These are phyloP conservation scores for Tetrapedia diversipes DNA, from an alignment of 2,888 invertebrate species.

Conservation along the genomic window DNA sequence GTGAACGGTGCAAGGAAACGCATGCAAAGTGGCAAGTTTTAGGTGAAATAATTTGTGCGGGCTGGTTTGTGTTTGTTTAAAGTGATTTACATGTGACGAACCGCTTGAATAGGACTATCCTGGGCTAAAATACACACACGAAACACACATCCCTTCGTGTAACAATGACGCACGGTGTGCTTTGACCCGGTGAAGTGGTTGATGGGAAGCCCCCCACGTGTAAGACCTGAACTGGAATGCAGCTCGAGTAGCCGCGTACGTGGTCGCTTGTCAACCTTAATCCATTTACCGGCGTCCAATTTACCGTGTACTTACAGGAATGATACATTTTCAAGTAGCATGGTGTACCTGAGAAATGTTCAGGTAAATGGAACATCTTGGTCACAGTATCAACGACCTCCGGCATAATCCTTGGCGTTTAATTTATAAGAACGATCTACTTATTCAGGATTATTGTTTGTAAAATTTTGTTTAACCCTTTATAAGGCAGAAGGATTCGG, in stretches of 20 bases:
- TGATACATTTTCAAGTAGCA: background rate
- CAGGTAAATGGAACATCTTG: background rate
- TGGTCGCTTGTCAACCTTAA: constrained; percentile 56
- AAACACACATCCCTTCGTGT: constrained; percentile 22
- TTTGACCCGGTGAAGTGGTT: constrained; percentile 50
- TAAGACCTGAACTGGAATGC: constrained; percentile 57
- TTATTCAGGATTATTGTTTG: too few relatives aligned
- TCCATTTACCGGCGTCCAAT: constrained; percentile 49
- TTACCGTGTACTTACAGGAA: constrained; percentile 29
- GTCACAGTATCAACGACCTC: background rate
- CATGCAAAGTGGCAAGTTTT: background rate
- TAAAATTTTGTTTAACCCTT: too few relatives aligned
- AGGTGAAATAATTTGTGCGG: background rate
- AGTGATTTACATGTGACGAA: background rate
- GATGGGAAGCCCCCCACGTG: constrained; percentile 52
- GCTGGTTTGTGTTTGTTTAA: background rate
- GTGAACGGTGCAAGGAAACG: too few relatives aligned
- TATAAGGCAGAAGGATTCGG: too few relatives aligned
- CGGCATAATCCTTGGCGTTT: background rate
- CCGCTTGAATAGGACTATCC: background rate
- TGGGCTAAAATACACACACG: background rate
- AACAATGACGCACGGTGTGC: constrained; percentile 40
- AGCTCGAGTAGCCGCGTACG: constrained; percentile 33
- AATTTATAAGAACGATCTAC: background rate
- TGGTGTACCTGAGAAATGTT: background rate